Percentiles rank a stretch among this genome's conserved stretches.
phyloP scores from a whole-genome alignment of 2,888 invertebrate genomes.

The Lepas anatifera region DNA sequence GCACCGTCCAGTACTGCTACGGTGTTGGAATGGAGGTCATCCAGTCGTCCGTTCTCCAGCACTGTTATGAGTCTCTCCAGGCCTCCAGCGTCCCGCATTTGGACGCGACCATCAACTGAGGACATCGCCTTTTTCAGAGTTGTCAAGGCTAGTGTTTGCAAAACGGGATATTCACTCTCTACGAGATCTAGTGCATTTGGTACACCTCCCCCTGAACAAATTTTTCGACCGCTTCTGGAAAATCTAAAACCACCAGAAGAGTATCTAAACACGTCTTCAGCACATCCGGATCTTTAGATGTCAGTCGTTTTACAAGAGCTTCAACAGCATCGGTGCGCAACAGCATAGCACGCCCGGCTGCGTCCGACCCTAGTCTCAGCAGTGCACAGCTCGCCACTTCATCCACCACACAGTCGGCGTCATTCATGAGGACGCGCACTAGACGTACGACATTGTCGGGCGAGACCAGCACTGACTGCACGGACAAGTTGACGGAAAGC shows the following conservation, averaged over 20 bases:
- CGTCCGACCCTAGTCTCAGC: background rate
- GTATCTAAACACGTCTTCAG: conserved; percentile 2
- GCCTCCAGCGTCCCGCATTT: background rate
- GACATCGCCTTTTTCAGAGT: background rate
- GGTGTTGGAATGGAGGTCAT: background rate
- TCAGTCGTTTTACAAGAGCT: background rate
- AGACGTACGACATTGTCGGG: background rate
- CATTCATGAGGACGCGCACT: conserved; percentile 1
- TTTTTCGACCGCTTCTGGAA: background rate
- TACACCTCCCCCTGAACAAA: background rate
- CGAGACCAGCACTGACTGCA: background rate
- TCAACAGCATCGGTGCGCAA: background rate
- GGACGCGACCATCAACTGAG: background rate
- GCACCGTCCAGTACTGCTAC: background rate
- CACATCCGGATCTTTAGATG: background rate
- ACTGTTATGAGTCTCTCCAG: background rate
- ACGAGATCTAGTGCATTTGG: background rate
- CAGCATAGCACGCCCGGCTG: background rate
- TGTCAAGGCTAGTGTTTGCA: background rate
- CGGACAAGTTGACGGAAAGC: background rate
- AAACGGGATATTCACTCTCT: background rate
- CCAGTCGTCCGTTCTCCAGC: background rate
- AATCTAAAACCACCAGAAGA: background rate
- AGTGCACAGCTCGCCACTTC: background rate
- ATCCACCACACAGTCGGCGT: conserved; percentile 1